phyloP scores from a whole-genome alignment of 2,888 invertebrate genomes.

The Tenthredo notha region DNA sequence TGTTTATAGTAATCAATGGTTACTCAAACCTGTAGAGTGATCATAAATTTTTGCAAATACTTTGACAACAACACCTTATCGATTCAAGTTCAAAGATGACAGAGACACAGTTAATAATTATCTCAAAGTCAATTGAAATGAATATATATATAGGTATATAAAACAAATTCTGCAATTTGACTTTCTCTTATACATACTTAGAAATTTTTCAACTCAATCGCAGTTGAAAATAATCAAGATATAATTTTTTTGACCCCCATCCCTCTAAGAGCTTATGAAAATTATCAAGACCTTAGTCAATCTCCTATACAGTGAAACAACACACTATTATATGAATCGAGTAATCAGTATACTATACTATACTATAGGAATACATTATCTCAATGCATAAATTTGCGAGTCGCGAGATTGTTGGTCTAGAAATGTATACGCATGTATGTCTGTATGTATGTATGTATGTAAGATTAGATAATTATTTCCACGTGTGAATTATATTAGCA shows the following conservation, averaged over 20 bases:
- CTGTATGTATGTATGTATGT: not conserved
- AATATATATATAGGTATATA: too few species aligned
- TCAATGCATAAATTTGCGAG: not conserved
- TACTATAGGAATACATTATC: not conserved
- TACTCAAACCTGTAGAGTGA: not conserved
- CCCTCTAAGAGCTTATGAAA: not conserved
- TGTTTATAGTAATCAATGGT: not conserved
- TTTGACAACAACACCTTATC: not conserved
- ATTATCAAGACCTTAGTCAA: not conserved
- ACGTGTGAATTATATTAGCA: not conserved
- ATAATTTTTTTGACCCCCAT: not conserved
- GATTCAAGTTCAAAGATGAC: not conserved
- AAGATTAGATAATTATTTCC: slow-evolving; percentile 5
- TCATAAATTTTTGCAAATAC: not conserved
- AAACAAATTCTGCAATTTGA: not conserved
- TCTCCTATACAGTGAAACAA: not conserved
- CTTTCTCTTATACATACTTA: not conserved
- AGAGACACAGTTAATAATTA: not conserved
- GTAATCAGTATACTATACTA: not conserved
- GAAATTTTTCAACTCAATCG: not conserved
- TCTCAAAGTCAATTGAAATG: not conserved
- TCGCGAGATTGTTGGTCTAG: not conserved
- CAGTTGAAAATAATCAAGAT: not conserved
- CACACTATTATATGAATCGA: not conserved
- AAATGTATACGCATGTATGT: not conserved